A percentile compares a stretch with the other conserved stretches of the same genome.
Conservation (phyloP, 2,797 vertebrate species). For the Neosalanx taihuensis region DNA sequence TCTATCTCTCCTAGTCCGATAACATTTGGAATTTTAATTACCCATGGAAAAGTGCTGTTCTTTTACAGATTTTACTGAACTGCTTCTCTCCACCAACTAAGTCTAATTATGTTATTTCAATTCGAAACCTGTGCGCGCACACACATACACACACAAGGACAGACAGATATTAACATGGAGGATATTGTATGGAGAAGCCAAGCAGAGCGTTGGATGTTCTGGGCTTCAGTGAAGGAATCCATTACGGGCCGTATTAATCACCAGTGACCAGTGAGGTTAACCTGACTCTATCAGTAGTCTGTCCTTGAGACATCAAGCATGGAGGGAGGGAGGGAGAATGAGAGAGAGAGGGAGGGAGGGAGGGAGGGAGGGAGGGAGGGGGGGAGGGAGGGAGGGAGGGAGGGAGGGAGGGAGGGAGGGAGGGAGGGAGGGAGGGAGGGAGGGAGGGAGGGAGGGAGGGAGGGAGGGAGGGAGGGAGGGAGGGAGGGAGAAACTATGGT, state of each 20-base stretch:
- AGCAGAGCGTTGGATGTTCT: conserved; percentile 33
- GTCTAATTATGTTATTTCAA: conserved; percentile 19
- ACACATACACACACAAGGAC: not conserved
- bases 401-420: no score
- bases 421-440: not conserved
- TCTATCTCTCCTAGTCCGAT: not conserved
- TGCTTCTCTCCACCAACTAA: not conserved
- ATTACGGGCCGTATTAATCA: conserved; percentile 55
- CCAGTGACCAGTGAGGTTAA: conserved; percentile 42
- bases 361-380: not conserved
- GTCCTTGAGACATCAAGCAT: conserved; percentile 18
- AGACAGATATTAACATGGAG: conserved; percentile 23
- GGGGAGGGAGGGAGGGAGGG: no score
- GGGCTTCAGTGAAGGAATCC: conserved; percentile 33
- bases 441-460: not conserved
- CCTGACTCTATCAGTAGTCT: conserved; percentile 21
- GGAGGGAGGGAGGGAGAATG: no score
- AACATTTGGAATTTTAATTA: conserved; percentile 5
- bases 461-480: not conserved
- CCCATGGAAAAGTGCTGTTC: not conserved
- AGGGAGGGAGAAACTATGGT: not conserved
- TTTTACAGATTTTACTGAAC: conserved; percentile 10
- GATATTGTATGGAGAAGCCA: not conserved
- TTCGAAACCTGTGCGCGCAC: not conserved
- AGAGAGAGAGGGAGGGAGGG: not conserved